Evolutionary conservation across 2,113 vertebrate genomes (phyloP).

Genomic region (Indicator maculatus): DNA sequence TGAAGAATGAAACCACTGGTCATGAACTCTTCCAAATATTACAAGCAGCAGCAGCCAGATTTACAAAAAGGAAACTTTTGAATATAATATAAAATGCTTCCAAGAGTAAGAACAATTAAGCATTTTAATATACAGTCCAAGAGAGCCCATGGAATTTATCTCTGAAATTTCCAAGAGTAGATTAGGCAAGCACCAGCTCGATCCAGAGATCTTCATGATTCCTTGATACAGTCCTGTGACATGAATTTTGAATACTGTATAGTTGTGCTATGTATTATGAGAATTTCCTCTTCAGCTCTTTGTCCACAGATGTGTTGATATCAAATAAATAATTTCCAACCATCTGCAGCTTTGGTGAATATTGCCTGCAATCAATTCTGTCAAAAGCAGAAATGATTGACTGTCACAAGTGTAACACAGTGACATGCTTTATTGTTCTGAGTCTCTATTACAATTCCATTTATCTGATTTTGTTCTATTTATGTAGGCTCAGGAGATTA

Average conservation of each 20-base stretch:
- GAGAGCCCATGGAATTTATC: background rate
- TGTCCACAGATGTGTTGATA: background rate
- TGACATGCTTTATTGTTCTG: background rate
- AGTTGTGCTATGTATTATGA: background rate
- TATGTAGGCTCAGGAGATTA: background rate
- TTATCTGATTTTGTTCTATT: constrained; percentile 7
- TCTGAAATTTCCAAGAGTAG: background rate
- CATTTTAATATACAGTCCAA: background rate
- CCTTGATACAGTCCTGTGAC: background rate
- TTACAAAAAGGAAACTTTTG: background rate
- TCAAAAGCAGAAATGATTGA: background rate
- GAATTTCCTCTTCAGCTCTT: background rate
- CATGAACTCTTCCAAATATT: background rate
- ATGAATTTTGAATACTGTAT: background rate
- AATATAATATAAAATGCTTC: background rate
- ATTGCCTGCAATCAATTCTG: background rate
- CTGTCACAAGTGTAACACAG: background rate
- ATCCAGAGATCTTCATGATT: background rate
- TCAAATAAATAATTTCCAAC: background rate
- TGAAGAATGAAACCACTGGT: background rate
- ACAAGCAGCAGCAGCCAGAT: background rate
- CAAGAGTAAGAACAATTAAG: background rate
- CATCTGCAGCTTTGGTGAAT: background rate
- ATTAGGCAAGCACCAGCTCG: background rate
- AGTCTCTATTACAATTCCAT: constrained; percentile 2